Evolutionary conservation across 1,140 invertebrate genomes (phyloP).

Genomic region (Pseudomyrmex concolor): DNA sequence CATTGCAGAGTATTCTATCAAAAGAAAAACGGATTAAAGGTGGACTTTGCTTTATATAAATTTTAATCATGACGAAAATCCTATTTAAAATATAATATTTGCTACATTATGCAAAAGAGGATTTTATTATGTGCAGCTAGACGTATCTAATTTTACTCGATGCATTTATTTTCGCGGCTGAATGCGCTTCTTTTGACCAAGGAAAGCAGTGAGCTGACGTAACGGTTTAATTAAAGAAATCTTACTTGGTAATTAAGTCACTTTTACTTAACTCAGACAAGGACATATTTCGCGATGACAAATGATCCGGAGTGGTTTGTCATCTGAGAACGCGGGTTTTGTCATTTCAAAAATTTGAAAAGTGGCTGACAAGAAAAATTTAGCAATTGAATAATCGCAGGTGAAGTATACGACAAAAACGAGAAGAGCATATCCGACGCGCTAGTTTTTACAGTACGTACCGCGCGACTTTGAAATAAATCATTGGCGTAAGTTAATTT

Average conservation of each 20-base stretch:
- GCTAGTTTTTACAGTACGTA: not conserved
- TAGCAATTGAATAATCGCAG: constrained; percentile 1
- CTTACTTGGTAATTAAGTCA: constrained; percentile 54
- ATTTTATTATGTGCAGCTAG: not conserved
- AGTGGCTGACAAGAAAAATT: not conserved
- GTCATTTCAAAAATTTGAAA: not conserved
- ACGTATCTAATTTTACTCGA: constrained; percentile 8
- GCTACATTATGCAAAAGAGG: constrained; percentile 25
- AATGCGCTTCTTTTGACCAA: constrained; percentile 6
- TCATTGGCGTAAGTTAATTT: not conserved
- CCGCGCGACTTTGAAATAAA: not conserved
- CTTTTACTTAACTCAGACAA: constrained; percentile 29
- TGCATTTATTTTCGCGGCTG: constrained; percentile 48
- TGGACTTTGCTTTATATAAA: not conserved
- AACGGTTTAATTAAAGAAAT: constrained; percentile 57
- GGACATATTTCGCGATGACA: constrained; percentile 25
- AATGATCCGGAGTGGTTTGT: constrained; percentile 33
- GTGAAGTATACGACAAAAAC: not conserved
- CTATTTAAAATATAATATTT: constrained; percentile 37
- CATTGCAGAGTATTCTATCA: not conserved
- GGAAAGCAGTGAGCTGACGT: constrained; percentile 25
- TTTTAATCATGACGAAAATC: not conserved
- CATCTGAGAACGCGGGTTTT: not conserved
- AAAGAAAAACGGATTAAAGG: not conserved
- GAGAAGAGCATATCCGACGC: not conserved